phyloP scores from a whole-genome alignment of 2,888 invertebrate species.

The Suillia variegata region DNA sequence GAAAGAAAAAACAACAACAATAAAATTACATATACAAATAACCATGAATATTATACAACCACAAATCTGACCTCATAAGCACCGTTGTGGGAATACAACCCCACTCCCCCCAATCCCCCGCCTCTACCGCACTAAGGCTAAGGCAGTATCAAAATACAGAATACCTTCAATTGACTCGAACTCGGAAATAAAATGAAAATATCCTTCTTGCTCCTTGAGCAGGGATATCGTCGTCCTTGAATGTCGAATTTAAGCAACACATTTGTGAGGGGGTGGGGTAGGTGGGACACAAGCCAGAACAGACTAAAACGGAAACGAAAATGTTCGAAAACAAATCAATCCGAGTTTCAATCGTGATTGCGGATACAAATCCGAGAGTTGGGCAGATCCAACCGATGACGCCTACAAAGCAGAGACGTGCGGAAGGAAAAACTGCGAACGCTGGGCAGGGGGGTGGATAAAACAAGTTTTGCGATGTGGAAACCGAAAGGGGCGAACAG shows the following conservation, averaged over 20 bases:
- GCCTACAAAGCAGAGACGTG: neutral
- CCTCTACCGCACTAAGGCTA: no score
- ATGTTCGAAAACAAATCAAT: constrained; percentile 21
- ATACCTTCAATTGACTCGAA: neutral
- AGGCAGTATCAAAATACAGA: no score
- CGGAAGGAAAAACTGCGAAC: neutral
- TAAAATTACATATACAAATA: no score
- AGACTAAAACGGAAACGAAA: neutral
- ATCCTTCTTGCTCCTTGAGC: no score
- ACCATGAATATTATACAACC: constrained; percentile 17
- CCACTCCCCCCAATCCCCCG: no score
- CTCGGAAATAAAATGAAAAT: neutral
- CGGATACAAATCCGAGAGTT: neutral
- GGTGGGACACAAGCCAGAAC: no score
- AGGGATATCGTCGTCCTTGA: no score
- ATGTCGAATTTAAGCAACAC: neutral
- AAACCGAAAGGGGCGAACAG: no score
- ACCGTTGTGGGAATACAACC: constrained; percentile 29
- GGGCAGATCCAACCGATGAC: neutral
- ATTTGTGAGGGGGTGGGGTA: no score
- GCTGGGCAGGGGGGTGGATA: no score
- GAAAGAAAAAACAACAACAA: neutral
- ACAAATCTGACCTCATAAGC: constrained; percentile 31
- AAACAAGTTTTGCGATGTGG: no score
- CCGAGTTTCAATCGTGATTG: constrained; percentile 15